Evolutionary conservation across 2,797 vertebrate species (phyloP), one percentile per base, ranked within the genome.

Genomic region (Thaleichthys pacificus): DNA sequence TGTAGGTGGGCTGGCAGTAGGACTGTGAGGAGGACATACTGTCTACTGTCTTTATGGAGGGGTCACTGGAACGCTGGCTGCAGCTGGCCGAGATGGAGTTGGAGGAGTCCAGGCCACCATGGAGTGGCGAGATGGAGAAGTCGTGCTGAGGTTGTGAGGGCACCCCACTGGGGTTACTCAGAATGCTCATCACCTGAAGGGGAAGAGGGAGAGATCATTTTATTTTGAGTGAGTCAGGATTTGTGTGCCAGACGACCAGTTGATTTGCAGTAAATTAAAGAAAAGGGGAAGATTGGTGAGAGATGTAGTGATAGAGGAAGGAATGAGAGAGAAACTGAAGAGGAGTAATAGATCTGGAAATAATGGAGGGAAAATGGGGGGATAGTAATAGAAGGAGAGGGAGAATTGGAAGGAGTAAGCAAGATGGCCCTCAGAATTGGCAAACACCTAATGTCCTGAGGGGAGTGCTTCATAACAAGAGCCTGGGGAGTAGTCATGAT

Each of bases 1-100:
- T 97, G 94, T 99, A 99, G 64, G 96, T 96, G 19, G 97, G 95
- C 0, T 95, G 95, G 76, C 97, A 99, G 93, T 99, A 99, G 79
- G 97, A 95, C 91, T 99, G 97, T 0, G 96, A 96, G 9, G 95
- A 95, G 1, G 96, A 89, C 32, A 97, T 94, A 87, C 95, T 96
- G 89, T 98, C 96, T 82, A 93, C 96, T 0, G 93, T 94, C 85
- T 98, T 99, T 80, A 97, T 95, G 87, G 96, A 93, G 77, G 88
- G 66, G n/a, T 90, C 88, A 22, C 15, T 24, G 93, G 95, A 94
- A 64, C 96, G 86, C 88, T 99, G 97, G 92, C 95, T 96, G 92
- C 97, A 98, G 92, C 95, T 98, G 85, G 94, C 95, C 0, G 97
- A 95, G 89, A 97, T 94, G 80, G 92, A 81, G 76, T 93, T 95